Evolutionary conservation across 2,888 invertebrate species (phyloP).

Genomic region (Drosophila tanythrix): DNA sequence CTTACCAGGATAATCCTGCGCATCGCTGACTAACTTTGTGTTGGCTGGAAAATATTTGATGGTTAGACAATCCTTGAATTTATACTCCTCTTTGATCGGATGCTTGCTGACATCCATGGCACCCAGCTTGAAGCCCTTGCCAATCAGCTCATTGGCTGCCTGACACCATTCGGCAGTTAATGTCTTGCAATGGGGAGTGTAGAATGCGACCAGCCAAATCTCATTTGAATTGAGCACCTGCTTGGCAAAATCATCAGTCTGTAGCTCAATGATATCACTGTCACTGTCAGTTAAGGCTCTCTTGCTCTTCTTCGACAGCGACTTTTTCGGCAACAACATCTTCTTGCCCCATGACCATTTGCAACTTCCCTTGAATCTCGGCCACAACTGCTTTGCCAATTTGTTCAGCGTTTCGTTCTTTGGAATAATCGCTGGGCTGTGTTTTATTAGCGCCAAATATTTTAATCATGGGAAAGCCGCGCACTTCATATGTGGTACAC

Average conservation of each 20-base stretch:
- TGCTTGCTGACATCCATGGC: slow-evolving; percentile 6
- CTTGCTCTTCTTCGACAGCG: background rate
- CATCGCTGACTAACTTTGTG: background rate
- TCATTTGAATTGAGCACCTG: slow-evolving; percentile 11
- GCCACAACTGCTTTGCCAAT: background rate
- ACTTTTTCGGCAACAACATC: background rate
- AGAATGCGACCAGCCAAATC: slow-evolving; percentile 16
- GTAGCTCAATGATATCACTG: slow-evolving; percentile 6
- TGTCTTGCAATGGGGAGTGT: background rate
- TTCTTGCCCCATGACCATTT: background rate
- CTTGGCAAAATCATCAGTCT: background rate
- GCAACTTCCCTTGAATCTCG: background rate
- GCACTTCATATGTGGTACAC: background rate
- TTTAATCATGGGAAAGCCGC: slow-evolving; percentile 18
- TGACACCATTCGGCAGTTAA: background rate
- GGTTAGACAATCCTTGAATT: background rate
- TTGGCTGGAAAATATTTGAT: slow-evolving; percentile 9
- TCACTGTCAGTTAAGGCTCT: background rate
- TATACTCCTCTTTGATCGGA: background rate
- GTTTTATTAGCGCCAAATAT: slow-evolving; percentile 15
- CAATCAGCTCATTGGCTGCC: slow-evolving; percentile 8
- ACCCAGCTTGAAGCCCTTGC: background rate
- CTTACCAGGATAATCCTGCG: background rate
- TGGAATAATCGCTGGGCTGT: background rate
- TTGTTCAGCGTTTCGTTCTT: background rate